These are phyloP conservation scores for Monochamus saltuarius DNA, from an alignment of 1,140 invertebrate genomes.

Conservation along the genomic window DNA sequence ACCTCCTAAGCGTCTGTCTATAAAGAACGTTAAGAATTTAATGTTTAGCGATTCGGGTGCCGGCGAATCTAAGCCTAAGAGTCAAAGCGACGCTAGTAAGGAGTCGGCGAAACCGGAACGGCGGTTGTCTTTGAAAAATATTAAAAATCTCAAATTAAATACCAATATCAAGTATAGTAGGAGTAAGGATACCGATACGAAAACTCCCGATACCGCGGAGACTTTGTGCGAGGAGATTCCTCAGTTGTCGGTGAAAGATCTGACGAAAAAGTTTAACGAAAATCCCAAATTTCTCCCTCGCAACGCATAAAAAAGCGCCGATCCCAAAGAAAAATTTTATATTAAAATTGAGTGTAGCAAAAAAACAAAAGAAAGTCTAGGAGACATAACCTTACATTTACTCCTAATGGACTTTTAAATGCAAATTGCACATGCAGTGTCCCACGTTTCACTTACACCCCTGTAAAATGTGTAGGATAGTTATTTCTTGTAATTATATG, in stretches of 20 bases:
- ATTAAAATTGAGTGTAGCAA: no score
- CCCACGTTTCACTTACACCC: no score
- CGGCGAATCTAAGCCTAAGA: constrained; percentile 15
- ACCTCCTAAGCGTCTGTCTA: neutral
- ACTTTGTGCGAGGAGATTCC: constrained; percentile 24
- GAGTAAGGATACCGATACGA: constrained; percentile 20
- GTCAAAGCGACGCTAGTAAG: neutral
- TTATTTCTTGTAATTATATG: no score
- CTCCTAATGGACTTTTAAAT: no score
- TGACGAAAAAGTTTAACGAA: constrained; percentile 39
- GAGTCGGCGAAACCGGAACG: neutral
- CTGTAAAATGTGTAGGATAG: no score
- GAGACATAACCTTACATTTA: no score
- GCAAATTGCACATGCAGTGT: no score
- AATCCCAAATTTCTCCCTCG: neutral
- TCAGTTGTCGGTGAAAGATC: constrained; percentile 39
- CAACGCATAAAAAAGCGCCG: no score
- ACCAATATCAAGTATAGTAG: constrained; percentile 34
- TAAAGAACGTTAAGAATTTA: constrained; percentile 1
- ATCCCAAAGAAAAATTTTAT: no score
- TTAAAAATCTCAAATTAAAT: constrained; percentile 53
- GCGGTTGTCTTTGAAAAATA: constrained; percentile 50
- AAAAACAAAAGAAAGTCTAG: no score
- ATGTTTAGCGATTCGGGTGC: neutral
- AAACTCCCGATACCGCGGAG: constrained; percentile 40